Base-by-base conservation (phyloP, 2,113 vertebrate species). In the Engraulis encrasicolus region DNA sequence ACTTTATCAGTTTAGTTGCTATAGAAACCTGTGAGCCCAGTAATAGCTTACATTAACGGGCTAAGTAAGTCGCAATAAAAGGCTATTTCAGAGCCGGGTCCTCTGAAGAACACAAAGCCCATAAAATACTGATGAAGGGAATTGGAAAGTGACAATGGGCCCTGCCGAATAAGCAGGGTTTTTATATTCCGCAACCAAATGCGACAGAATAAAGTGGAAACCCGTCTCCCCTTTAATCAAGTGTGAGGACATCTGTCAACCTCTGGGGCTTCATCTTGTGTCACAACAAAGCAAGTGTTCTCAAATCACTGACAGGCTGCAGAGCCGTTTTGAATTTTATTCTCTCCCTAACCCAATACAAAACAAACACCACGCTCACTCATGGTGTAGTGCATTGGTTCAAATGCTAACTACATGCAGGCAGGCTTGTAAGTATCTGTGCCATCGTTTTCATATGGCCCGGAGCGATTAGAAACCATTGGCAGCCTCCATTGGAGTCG, bases 1-100 rank as follows among this genome's bases (percentile, higher is more conserved):
- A 89, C 95, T 96, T 95, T 95, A 96, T 94, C 93, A 95, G 92
- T 92, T 95, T 94, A 91, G 93, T 96, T 95, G 94, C 95, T 94
- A 94, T 95, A 92, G 94, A 93, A 96, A 97, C 95, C 88, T 91
- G 91, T 89, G 89, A 91, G 92, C 91, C 92, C 89, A 81, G 91
- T 94, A 93, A 95, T 94, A 93, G 91, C 91, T 91, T 91, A 91
- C 91, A 95, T 95, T 95, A 95, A 94, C 91, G 93, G 91, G 91
- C 92, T 95, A 95, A 95, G 94, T 94, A 94, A 94, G 93, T 93
- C 90, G 90, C 92, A 94, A 93, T 94, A 92, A 94, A 95, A 94
- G 91, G 92, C 91, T 91, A 93, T 93, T 93, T 93, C 87, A 87
- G 91, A 92, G 89, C 90, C 85, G 85, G 89, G 89, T 88, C 89